Conservation (phyloP, 2,888 invertebrate genomes). For the Exocentrus adspersus region DNA sequence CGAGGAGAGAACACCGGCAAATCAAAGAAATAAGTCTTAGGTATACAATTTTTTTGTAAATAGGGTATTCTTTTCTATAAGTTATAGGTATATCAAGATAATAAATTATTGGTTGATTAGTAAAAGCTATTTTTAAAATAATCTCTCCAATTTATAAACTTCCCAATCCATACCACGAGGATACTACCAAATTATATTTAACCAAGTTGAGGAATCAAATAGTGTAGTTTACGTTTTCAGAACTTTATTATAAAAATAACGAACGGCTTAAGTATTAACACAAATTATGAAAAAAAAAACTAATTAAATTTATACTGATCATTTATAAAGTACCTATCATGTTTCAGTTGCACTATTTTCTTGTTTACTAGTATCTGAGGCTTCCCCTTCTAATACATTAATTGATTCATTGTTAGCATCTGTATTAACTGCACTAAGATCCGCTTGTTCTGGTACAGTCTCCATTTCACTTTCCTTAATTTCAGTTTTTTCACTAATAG, state of each 20-base stretch:
- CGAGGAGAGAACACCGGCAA: slow-evolving; percentile 74
- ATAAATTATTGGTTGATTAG: too few species aligned
- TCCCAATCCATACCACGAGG: too few species aligned
- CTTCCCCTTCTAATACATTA: background rate
- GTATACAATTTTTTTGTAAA: background rate
- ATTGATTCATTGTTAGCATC: background rate
- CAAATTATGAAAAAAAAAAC: too few species aligned
- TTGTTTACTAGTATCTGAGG: background rate
- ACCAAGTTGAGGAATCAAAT: too few species aligned
- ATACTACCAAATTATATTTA: too few species aligned
- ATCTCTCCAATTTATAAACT: too few species aligned
- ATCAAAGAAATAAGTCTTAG: slow-evolving; percentile 41
- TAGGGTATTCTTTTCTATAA: too few species aligned
- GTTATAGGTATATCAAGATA: too few species aligned
- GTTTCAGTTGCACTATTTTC: background rate
- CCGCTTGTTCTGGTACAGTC: background rate
- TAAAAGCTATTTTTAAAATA: too few species aligned
- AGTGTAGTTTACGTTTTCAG: too few species aligned
- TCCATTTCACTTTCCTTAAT: background rate
- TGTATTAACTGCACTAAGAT: background rate
- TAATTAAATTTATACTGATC: too few species aligned
- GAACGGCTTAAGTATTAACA: background rate
- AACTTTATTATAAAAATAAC: background rate
- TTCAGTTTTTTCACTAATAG: background rate
- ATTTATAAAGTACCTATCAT: too few species aligned